These are phyloP conservation scores for Drosophila nannoptera DNA, from an alignment of 1,140 invertebrate genomes.

Conservation along the genomic window DNA sequence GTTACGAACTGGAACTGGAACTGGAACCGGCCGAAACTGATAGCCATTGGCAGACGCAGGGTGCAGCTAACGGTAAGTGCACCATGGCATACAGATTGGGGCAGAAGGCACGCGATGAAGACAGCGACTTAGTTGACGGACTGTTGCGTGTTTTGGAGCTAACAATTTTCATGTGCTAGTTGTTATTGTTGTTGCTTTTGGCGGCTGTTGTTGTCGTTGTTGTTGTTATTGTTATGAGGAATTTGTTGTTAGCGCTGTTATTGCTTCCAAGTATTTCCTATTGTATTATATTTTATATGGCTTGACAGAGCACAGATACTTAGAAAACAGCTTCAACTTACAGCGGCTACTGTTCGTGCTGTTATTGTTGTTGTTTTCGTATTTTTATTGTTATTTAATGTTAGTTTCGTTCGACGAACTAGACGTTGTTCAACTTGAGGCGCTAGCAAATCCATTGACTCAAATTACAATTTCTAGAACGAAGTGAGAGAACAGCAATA, in stretches of 20 bases:
- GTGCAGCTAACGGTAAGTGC: neutral
- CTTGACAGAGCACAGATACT: conserved; percentile 69
- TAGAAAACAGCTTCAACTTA: conserved; percentile 71
- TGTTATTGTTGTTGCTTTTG: conserved; percentile 30
- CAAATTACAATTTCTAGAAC: conserved; percentile 15
- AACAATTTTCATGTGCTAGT: conserved; percentile 63
- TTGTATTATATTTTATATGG: conserved; percentile 65
- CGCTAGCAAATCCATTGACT: conserved; percentile 45
- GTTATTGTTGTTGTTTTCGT: conserved; percentile 3
- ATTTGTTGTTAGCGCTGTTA: conserved; percentile 19
- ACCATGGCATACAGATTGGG: too few species aligned
- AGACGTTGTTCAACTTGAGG: conserved; percentile 30
- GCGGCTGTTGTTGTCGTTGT: conserved; percentile 13
- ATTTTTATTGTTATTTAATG: conserved; percentile 74
- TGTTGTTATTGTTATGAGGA: conserved; percentile 14
- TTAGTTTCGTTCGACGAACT: conserved; percentile 58
- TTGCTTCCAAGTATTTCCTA: conserved; percentile 53
- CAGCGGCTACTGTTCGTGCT: conserved; percentile 13
- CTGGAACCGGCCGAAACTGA: conserved; percentile 21
- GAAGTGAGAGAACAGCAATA: conserved; percentile 7
- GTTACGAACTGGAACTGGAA: conserved; percentile 16
- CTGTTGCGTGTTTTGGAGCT: conserved; percentile 72
- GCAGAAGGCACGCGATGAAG: conserved; percentile 47
- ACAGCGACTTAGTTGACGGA: conserved; percentile 47
- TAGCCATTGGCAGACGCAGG: neutral